Percentiles rank a stretch among this genome's conserved stretches.
Evolutionary conservation across 2,113 vertebrate species (phyloP).

Genomic region (Seriola quinqueradiata): DNA sequence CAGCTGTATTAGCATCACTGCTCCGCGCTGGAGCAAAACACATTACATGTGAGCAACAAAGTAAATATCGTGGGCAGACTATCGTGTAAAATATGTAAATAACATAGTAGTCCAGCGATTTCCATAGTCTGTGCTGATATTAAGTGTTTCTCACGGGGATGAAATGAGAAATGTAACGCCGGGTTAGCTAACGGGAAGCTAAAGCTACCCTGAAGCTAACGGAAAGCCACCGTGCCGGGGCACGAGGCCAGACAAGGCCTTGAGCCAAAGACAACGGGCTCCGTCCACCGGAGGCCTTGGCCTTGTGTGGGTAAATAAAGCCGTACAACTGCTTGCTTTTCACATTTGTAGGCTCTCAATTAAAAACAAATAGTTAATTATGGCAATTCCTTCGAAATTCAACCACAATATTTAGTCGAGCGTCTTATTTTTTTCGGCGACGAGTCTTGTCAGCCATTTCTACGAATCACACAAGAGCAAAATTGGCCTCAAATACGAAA

Average conservation of each 20-base stretch:
- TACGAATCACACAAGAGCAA: conserved; percentile 1
- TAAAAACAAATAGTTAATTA: rapidly evolving
- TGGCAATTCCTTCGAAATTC: not conserved
- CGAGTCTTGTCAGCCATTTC: conserved; percentile 41
- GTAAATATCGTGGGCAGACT: not conserved
- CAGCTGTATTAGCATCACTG: conserved; percentile 38
- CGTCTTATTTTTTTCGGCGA: not conserved
- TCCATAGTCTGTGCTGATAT: rapidly evolving
- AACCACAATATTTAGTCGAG: not conserved
- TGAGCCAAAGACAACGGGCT: conserved; percentile 50
- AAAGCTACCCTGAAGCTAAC: conserved; percentile 47
- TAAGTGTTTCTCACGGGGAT: rapidly evolving
- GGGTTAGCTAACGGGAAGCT: conserved; percentile 2
- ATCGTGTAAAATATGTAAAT: not conserved
- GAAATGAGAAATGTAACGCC: no score
- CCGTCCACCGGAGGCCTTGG: not conserved
- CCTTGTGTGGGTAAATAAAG: not conserved
- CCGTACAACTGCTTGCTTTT: rapidly evolving
- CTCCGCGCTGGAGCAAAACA: no score
- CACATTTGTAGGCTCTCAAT: rapidly evolving
- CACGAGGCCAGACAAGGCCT: conserved; percentile 80
- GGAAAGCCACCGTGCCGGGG: conserved; percentile 23
- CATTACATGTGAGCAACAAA: not conserved
- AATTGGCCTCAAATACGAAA: not conserved
- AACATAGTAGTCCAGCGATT: not conserved